Evolutionary conservation across 2,888 invertebrate genomes (phyloP), one percentile per base, ranked within the genome.

Genomic region (Drosophila sordidula): DNA sequence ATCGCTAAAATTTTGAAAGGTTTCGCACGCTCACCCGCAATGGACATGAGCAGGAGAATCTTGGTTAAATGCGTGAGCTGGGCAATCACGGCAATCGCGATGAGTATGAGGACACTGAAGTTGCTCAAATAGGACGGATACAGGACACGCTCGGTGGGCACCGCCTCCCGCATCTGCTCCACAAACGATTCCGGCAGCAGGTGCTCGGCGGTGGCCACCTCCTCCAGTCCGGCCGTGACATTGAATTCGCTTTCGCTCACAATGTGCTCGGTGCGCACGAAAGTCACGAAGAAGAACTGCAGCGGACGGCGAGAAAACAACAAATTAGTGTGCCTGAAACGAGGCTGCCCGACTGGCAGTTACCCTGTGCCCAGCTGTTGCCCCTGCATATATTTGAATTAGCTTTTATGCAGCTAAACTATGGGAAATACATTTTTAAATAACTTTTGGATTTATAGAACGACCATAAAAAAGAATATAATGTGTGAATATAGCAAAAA

Each of bases 71-170:
- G 95, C 39, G 95, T 95, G 55, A 96, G 92, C 86, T 96, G 95
- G 2, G 95, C 94, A 71, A 96, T 94, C 81, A 96, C 94, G 22
- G 96, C 95, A 49, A 95, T 94, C 3, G 95, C 95, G 66, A 96
- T 93, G 66, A 96, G 91, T 64, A 95, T 95, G 66, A 96, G 92
- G 51, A 95, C 94, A 51, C 94, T 94, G 90, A 95, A 95, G 90
- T 95, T 95, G 75, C 95, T 94, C 91, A 96, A 95, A 91, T 96
- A 96, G 47, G 95, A 95, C 41, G 96, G 96, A 90, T 95, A 95
- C 38, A 85, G 78, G 46, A 85, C 66, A 58, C 80, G 76, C 36
- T 89, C 88, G 2, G 76, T 51, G 11, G 83, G 81, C 44, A 89
- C 78, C 14, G 90, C 80, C 29, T 87, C 78, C 8, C 83, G 75